Evolutionary conservation across 2,888 invertebrate species (phyloP).

Genomic region (Ochropleura leucogaster): DNA sequence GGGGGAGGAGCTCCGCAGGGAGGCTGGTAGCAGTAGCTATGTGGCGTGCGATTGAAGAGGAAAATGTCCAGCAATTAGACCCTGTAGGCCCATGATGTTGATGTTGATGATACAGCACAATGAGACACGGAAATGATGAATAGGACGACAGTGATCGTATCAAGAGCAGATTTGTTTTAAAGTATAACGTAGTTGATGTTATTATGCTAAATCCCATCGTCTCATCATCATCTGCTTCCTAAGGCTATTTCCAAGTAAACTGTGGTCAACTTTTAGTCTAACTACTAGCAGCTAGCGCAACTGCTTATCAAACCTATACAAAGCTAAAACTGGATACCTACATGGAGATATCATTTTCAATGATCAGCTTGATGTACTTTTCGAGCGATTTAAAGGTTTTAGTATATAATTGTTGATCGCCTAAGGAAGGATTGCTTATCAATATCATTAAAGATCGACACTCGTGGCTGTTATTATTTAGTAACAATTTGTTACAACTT

Average conservation of each 20-base stretch:
- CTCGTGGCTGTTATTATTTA: background rate
- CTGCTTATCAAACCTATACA: background rate
- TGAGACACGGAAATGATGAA: background rate
- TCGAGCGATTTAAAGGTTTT: background rate
- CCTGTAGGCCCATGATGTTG: background rate
- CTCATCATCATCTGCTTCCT: background rate
- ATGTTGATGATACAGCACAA: background rate
- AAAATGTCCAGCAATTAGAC: background rate
- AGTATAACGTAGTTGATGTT: background rate
- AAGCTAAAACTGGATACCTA: background rate
- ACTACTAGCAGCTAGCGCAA: background rate
- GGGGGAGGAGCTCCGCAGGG: background rate
- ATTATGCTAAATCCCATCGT: background rate
- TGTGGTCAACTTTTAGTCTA: background rate
- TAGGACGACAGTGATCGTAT: background rate
- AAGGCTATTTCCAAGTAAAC: background rate
- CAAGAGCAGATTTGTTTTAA: background rate
- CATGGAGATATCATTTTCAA: no score
- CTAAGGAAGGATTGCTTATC: background rate
- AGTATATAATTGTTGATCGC: background rate
- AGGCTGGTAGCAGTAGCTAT: background rate
- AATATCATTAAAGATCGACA: background rate
- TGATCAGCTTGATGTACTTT: background rate
- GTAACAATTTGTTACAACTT: background rate
- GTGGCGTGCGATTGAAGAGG: background rate